Base-by-base conservation (phyloP, 2,113 vertebrate genomes). In the Crotalus helleri region DNA sequence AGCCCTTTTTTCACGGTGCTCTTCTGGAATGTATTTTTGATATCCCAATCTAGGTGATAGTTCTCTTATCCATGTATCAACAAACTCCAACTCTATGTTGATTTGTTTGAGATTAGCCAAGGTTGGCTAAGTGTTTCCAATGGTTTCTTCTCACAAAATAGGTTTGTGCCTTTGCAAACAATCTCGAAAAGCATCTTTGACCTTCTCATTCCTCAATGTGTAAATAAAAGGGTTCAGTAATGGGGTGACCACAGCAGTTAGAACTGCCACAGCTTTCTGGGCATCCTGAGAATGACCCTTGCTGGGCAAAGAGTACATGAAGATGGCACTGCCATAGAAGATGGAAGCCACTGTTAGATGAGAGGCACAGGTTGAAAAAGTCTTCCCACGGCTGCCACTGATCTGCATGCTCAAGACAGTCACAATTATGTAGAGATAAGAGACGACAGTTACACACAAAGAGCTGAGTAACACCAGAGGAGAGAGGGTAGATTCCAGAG, bases 391-490 rank as follows among this genome's bases (percentile, higher is more conserved):
- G 39, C 39, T 39, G 39, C 39, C 39, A 39, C 39, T 39, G 1
- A 39, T 39, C 39, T 39, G 39, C 39, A 39, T 39, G 39, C 39
- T 39, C 39, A 39, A 39, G 39, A 39, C 39, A 39, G 39, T 39
- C 39, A 39, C 39, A 39, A 39, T 39, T 39, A 39, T 39, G 39
- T 39, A 39, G 39, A 39, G 39, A 39, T 39, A 39, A 1, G 39
- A 39, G 39, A 39, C 39, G 87, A 88, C 49, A 24, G 94, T 95
- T 0, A 96, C 54, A 5, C 55, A 51, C 57, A 96, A 55, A 0
- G 93, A 96, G 7, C 58, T 26, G 26, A 96, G 54, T 19, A 97
- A 93, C 0, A 92, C 90, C 2, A 95, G 6, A 19, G 55, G 2
- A 6, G 64, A 85, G 19, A 91, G 46, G 33, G 46, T 26, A 29